Conservation (phyloP, 2,888 invertebrate genomes). For the Entomobrya proxima region DNA sequence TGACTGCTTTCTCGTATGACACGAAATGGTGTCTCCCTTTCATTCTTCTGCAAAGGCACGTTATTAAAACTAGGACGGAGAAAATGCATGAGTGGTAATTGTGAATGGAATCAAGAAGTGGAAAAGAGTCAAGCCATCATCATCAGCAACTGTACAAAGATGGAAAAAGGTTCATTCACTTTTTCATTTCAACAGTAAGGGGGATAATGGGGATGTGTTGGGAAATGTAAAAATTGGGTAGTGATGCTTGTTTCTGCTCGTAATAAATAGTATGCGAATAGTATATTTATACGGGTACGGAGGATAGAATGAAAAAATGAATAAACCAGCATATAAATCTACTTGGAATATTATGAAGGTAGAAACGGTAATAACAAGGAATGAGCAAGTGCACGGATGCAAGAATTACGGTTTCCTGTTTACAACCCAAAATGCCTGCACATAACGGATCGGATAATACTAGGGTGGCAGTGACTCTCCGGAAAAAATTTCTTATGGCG, state of each 20-base stretch:
- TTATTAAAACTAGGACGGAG: not conserved
- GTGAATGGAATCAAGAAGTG: not conserved
- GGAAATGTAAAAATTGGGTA: no score
- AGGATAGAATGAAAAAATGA: not conserved
- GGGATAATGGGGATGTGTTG: not conserved
- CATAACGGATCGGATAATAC: not conserved
- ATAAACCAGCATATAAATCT: not conserved
- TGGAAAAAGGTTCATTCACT: not conserved
- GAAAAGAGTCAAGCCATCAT: not conserved
- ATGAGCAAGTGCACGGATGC: conserved; percentile 35
- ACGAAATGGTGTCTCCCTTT: no score
- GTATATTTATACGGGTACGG: not conserved
- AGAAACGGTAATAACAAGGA: conserved; percentile 23
- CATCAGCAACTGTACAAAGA: not conserved
- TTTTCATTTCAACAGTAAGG: not conserved
- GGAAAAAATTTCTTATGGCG: no score
- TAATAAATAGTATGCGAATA: no score
- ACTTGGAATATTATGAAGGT: not conserved
- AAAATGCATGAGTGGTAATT: not conserved
- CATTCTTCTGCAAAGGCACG: not conserved
- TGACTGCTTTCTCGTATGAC: no score
- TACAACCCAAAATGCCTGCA: conserved; percentile 2
- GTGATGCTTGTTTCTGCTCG: no score
- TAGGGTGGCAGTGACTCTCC: no score
- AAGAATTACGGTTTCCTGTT: conserved; percentile 21